Evolutionary conservation across 2,888 invertebrate genomes (phyloP).

Genomic region (Disparrhopalites patrizii): DNA sequence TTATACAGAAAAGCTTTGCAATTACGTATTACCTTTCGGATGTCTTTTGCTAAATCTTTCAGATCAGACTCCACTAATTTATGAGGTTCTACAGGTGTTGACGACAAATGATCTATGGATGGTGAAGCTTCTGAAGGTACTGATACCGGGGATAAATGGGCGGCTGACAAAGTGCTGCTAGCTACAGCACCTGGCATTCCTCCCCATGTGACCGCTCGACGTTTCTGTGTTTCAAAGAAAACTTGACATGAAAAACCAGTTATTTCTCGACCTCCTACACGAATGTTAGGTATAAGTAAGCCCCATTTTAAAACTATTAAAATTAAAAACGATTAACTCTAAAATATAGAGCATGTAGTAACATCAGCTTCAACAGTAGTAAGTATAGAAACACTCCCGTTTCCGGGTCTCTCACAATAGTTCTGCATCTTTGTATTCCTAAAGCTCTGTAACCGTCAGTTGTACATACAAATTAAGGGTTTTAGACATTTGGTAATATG

Average conservation of each 20-base stretch:
- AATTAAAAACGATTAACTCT: too few species aligned
- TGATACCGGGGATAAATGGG: slow-evolving; percentile 20
- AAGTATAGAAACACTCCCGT: too few species aligned
- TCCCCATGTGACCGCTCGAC: slow-evolving; percentile 23
- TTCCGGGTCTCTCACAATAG: too few species aligned
- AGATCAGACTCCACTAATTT: slow-evolving; percentile 32
- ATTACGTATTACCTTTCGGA: slow-evolving; percentile 31
- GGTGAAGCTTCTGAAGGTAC: slow-evolving; percentile 12
- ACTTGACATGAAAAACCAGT: background rate
- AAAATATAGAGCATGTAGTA: too few species aligned
- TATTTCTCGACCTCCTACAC: too few species aligned
- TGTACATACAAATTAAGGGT: too few species aligned
- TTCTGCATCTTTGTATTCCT: too few species aligned
- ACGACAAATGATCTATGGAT: background rate
- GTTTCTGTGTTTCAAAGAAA: background rate
- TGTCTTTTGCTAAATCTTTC: slow-evolving; percentile 34
- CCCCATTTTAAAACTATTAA: too few species aligned
- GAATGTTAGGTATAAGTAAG: too few species aligned
- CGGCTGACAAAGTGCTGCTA: slow-evolving; percentile 29
- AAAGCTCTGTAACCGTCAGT: too few species aligned
- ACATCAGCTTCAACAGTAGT: too few species aligned
- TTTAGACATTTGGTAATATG: too few species aligned
- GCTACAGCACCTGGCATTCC: slow-evolving; percentile 29
- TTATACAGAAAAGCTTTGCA: background rate
- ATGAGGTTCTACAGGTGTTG: slow-evolving; percentile 29